Percentiles rank a stretch among this genome's conserved stretches.
phyloP scores from a whole-genome alignment of 2,797 vertebrate genomes.

The Tinamus major region DNA sequence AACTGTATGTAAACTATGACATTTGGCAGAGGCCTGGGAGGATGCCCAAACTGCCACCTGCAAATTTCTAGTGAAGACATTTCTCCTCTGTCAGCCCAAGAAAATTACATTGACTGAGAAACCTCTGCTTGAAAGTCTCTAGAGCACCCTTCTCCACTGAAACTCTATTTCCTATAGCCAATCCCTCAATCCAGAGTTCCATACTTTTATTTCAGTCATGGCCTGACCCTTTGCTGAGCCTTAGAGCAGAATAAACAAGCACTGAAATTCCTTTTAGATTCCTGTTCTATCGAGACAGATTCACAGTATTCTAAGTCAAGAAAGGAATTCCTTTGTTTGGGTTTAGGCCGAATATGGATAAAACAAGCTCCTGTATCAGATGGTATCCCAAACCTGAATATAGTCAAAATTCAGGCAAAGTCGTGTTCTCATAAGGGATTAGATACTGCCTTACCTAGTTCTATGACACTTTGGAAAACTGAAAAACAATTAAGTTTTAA shows the following conservation, averaged over 20 bases:
- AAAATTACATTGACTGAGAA: neutral
- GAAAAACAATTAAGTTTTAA: too few relatives aligned
- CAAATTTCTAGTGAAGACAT: neutral
- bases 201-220: neutral
- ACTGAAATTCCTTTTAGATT: neutral
- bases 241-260: neutral
- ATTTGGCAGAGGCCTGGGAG: constrained; percentile 26
- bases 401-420: neutral
- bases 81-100: neutral
- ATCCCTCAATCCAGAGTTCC: neutral
- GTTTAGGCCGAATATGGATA: neutral
- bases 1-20: neutral
- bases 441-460: neutral
- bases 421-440: neutral
- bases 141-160: neutral
- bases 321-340: neutral
- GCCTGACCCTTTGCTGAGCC: neutral
- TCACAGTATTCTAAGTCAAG: neutral
- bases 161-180: neutral
- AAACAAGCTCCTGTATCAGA: neutral
- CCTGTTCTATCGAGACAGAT: neutral
- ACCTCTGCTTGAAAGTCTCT: neutral
- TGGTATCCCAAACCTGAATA: neutral
- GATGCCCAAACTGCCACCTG: constrained; percentile 51
- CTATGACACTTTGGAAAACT: neutral